These are phyloP conservation scores for Panagrolaimus sp. DNA, from an alignment of 1,140 invertebrate species.

Conservation along the genomic window DNA sequence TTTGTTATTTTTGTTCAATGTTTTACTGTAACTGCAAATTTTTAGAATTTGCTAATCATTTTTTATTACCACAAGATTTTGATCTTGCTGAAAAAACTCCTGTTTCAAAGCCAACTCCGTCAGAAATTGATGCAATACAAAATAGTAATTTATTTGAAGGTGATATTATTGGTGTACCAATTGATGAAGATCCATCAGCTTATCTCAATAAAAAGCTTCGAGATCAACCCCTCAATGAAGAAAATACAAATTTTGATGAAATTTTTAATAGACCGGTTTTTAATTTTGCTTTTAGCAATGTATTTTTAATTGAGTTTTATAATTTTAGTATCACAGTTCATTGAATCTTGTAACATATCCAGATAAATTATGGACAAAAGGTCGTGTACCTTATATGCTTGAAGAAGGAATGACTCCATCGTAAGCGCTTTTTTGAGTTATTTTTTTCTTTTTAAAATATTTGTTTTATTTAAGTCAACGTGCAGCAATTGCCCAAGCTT, in stretches of 20 bases:
- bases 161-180: slow-evolving; percentile 51
- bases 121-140: slow-evolving; percentile 53
- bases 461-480: slow-evolving; percentile 45
- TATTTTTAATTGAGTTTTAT: not conserved
- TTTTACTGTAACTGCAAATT: not conserved
- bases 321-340: slow-evolving; percentile 53
- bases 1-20: not conserved
- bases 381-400: slow-evolving; percentile 51
- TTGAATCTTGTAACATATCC: slow-evolving; percentile 54
- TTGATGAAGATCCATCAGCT: slow-evolving; percentile 27
- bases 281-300: not conserved
- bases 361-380: slow-evolving; percentile 53
- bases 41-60: slow-evolving; percentile 18
- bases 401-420: slow-evolving; percentile 57
- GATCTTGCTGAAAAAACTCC: slow-evolving; percentile 48
- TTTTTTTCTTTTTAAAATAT: slow-evolving; percentile 12
- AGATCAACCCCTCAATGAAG: not conserved
- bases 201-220: slow-evolving; percentile 6
- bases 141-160: slow-evolving; percentile 56
- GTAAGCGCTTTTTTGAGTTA: slow-evolving; percentile 31
- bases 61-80: slow-evolving; percentile 55
- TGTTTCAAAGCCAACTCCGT: slow-evolving; percentile 42
- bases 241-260: slow-evolving; percentile 21
- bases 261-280: slow-evolving; percentile 47
- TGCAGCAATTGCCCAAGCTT: slow-evolving; percentile 57